Base-by-base conservation (phyloP, 2,888 invertebrate genomes). In the Laspeyria flexula region DNA sequence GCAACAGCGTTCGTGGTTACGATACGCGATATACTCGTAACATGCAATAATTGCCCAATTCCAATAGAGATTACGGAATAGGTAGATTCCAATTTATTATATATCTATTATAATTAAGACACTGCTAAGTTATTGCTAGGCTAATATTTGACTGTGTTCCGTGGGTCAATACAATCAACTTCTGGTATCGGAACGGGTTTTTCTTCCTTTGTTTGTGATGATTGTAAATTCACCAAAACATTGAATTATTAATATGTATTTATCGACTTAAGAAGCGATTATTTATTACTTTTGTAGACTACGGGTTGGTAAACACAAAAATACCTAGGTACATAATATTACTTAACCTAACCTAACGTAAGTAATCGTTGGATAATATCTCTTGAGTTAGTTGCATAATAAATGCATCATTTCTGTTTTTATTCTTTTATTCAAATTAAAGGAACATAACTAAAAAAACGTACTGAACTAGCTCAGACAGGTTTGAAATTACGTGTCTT, bases 401-500 rank as follows among this genome's bases (percentile, higher is more conserved):
- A 54, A 34, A 48, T 57, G 65, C 64, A 62, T 59, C 53, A 63
- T 52, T 55, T 55, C 45, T 3, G 10, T 15, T 39, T 18, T n/a
- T 7, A 29, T 51, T 62, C 57, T 51, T 70, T 47, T 54, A 67
- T 53, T 52, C 57, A 49, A 74, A 62, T 72, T 71, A 75, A 71
- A 78, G 75, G 74, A 79, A 73, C 68, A 76, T 54, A 50, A 55
- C 49, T 76, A 80, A 77, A 79, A n/a, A 82, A 81, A 77, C 71
- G 62, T 60, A 71, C 64, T 56, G 71, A 81, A 84, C 85, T 80
- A 79, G 78, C 79, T 81, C 75, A 73, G 85, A 83, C 86, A 74
- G 84, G 87, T 86, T 84, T 81, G 48, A 55, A 65, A 55, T 49
- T 64, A 67, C 60, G 62, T 65, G 64, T 53, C 61, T 64, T 50